Base-by-base conservation (phyloP, 2,113 vertebrate species). In the Salvator merianae region DNA sequence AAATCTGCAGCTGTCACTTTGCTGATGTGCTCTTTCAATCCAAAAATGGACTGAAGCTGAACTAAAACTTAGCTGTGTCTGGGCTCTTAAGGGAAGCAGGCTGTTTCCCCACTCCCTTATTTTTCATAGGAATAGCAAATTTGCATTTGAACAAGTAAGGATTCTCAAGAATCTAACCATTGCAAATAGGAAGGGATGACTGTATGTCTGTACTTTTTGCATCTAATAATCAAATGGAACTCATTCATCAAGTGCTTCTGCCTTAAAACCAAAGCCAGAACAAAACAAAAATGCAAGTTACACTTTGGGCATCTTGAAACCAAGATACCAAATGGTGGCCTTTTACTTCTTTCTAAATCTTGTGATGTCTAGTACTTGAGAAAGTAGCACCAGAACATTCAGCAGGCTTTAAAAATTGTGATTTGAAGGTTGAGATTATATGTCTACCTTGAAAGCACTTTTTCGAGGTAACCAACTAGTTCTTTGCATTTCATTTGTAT, bases 331-430 rank as follows among this genome's bases (percentile, higher is more conserved):
- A 95, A 89, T 93, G 86, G 81, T 93, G 90, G 85, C 88, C 92
- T 94, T 94, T 86, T 92, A 91, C 88, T 88, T 91, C 89, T n/a
- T 43, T 82, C 87, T 83, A 90, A 71, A 91, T 84, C 91, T 89
- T 65, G 79, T n/a, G n/a, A 84, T 32, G 81, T 24, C 18, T 1
- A 68, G 50, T 84, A 22, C 5, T 7, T 53, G 28, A 86, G 32
- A 7, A 38, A 71, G 76, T 83, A 55, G n/a, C 82, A 82, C 47
- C 4, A 81, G 9, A 26, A 69, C 24, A 1, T 90, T 5, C 81
- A 76, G 30, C 22, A 36, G 24, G 47, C 70, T 69, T 87, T 78
- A 80, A 77, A 85, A 1, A 24, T 26, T 59, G 53, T 83, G 63
- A 28, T 36, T 53, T 77, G 3, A 90, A 77, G 13, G 18, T 24